Conservation (phyloP, 1,140 invertebrate species). For the Hestina assimilis region DNA sequence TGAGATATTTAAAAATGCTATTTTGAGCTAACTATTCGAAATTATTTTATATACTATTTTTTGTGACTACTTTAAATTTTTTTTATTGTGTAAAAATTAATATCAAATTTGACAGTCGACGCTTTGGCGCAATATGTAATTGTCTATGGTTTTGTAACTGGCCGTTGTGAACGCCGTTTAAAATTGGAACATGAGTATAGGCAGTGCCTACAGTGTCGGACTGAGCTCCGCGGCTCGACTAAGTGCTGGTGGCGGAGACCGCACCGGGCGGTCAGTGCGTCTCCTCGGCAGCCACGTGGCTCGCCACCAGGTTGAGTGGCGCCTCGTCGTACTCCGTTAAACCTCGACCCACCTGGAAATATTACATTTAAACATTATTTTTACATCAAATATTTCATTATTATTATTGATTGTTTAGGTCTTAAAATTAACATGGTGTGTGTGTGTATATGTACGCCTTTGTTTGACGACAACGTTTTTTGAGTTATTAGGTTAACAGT, state of each 20-base stretch:
- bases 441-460: too few relatives aligned
- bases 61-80: not conserved
- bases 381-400: too few relatives aligned
- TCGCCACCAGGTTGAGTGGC: conserved; percentile 72
- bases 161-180: conserved; percentile 21
- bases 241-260: not conserved
- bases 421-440: too few relatives aligned
- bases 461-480: too few relatives aligned
- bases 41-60: not conserved
- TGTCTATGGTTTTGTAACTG: conserved; percentile 39
- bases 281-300: conserved; percentile 72
- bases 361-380: too few relatives aligned
- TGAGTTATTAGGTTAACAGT: too few relatives aligned
- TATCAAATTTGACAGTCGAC: not conserved
- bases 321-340: conserved; percentile 73
- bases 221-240: not conserved
- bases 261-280: conserved; percentile 58
- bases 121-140: not conserved
- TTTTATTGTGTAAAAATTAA: not conserved
- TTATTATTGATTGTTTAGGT: too few relatives aligned
- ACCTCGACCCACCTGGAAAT: conserved; percentile 52
- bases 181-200: not conserved
- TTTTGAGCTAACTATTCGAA: not conserved
- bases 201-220: not conserved
- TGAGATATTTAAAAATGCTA: not conserved